Conservation (phyloP, 2,888 invertebrate genomes). For the Halictus quadricinctus region DNA sequence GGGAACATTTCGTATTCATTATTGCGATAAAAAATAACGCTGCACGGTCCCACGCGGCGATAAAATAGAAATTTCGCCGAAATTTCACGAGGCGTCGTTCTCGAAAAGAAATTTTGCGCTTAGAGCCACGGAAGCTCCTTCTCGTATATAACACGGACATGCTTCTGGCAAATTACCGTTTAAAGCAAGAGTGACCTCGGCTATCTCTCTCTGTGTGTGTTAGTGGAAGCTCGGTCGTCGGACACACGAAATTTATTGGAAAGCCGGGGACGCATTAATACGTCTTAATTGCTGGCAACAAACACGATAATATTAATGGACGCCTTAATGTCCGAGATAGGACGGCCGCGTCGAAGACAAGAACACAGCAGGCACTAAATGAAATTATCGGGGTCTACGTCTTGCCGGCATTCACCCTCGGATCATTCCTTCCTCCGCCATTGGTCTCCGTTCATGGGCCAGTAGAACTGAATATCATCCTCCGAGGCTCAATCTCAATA, state of each 20-base stretch:
- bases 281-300: conserved; percentile 24
- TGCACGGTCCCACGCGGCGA: neutral
- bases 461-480: conserved; percentile 60
- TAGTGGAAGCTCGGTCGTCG: neutral
- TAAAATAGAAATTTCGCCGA: neutral
- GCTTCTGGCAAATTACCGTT: neutral
- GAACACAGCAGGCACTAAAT: conserved; percentile 63
- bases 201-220: neutral
- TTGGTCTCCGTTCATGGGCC: conserved; percentile 44
- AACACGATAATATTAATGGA: conserved; percentile 34
- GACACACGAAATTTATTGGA: conserved; percentile 2
- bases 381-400: conserved; percentile 66
- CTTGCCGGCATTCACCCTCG: conserved; percentile 47
- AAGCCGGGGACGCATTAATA: conserved; percentile 15
- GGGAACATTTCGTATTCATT: neutral
- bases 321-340: conserved; percentile 19
- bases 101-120: neutral
- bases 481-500: conserved; percentile 71
- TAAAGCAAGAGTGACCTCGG: neutral
- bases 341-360: conserved; percentile 50
- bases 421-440: conserved; percentile 50
- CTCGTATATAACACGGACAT: neutral
- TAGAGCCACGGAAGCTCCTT: neutral
- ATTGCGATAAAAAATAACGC: neutral
- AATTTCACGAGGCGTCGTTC: neutral